Conservation (phyloP, 2,797 vertebrate genomes). For the Apodemus agrarius region DNA sequence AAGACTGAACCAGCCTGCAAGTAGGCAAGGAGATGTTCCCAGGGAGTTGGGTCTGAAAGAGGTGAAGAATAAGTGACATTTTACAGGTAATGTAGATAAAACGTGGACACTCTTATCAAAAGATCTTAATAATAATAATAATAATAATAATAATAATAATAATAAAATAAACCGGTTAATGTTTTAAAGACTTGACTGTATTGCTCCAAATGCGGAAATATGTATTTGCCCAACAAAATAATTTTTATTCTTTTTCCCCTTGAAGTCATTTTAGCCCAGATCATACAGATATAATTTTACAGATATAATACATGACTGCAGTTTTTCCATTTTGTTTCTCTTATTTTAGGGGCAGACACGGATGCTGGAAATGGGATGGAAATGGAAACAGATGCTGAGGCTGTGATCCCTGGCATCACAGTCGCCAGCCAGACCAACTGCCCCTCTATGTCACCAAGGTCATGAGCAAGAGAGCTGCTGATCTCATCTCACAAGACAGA, state of each 20-base stretch:
- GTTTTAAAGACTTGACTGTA: neutral
- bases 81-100: neutral
- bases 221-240: neutral
- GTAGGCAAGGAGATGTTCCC: neutral
- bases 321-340: neutral
- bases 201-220: neutral
- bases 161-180: neutral
- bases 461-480: constrained; percentile 99
- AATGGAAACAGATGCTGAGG: too few relatives aligned
- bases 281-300: neutral
- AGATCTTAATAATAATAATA: too few relatives aligned
- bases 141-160: too few relatives aligned
- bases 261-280: neutral
- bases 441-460: constrained; percentile 97
- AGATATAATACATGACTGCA: neutral
- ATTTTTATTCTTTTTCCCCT: neutral
- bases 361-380: constrained; percentile 99
- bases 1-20: neutral
- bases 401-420: constrained; percentile 97
- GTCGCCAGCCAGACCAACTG: constrained; percentile 99
- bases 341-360: constrained; percentile 93
- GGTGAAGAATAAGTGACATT: neutral
- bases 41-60: neutral
- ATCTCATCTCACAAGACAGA: constrained; percentile 98
- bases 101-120: neutral